Percentiles rank a stretch among this genome's conserved stretches.
Evolutionary conservation across 2,888 invertebrate genomes (phyloP).

Genomic region (Ectropis crepuscularia): DNA sequence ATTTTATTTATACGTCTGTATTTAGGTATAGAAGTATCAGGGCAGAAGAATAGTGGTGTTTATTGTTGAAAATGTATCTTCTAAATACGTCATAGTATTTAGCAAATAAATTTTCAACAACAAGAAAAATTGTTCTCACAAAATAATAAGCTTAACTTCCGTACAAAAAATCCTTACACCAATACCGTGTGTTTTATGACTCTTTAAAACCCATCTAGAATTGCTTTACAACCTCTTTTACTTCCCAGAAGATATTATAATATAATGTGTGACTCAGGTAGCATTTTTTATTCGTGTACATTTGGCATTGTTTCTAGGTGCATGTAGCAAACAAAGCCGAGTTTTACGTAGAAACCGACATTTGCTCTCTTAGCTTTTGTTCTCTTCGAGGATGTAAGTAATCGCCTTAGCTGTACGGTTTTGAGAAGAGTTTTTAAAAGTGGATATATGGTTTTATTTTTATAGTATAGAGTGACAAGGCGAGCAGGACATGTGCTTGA

Average conservation of each 20-base stretch:
- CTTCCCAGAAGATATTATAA: slow-evolving; percentile 21
- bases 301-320: slow-evolving; percentile 22
- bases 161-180: slow-evolving; percentile 2
- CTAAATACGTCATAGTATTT: too few relatives aligned
- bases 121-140: not conserved
- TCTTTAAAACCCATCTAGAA: slow-evolving; percentile 23
- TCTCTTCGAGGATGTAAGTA: slow-evolving; percentile 14
- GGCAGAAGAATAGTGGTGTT: too few relatives aligned
- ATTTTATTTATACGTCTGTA: too few relatives aligned
- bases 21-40: too few relatives aligned
- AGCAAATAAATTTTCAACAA: not conserved
- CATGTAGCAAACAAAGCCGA: slow-evolving; percentile 17
- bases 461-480: too few relatives aligned
- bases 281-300: slow-evolving; percentile 4
- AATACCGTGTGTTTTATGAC: not conserved
- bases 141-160: slow-evolving; percentile 11
- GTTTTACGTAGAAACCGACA: slow-evolving; percentile 1
- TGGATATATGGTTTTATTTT: too few relatives aligned
- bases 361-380: slow-evolving; percentile 8
- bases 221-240: slow-evolving; percentile 36
- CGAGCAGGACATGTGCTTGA: too few relatives aligned
- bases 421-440: slow-evolving; percentile 5
- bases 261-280: slow-evolving; percentile 21
- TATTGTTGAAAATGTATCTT: too few relatives aligned
- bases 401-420: slow-evolving; percentile 15